Base-by-base conservation (phyloP, 2,797 vertebrate species). In the Paramormyrops hopkinsi region DNA sequence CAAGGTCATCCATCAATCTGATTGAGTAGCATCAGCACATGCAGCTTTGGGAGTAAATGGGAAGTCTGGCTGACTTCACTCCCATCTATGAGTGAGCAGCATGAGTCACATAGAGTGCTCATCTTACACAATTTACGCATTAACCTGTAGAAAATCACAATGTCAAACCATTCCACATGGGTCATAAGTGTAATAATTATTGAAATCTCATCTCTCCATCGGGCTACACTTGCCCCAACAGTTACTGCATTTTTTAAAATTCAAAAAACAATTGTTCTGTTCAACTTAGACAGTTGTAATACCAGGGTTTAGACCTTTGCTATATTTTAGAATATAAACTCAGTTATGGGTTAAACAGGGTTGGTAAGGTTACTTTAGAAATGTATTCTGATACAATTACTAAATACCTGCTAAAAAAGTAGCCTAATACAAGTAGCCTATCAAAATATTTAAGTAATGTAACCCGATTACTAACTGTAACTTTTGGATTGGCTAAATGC, bases 1-100 rank as follows among this genome's bases (percentile, higher is more conserved):
- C 93, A 89, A 90, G 92, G 96, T 95, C 95, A 91, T 97, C 96
- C 95, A 94, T 98, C 97, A 97, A 90, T 0, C 88, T 90, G 95
- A 95, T 93, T 94, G 94, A 94, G 93, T 94, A 95, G 91, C 92
- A 92, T 93, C 92, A 92, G 92, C 88, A 89, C 91, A 88, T 56
- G 62, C 91, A 83, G 76, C 76, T 86, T 92, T 92, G 22, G 48
- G 82, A 84, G 37, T 22, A 46, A 84, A 84, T 17, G 85, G 51
- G 51, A 59, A 56, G 85, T 51, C 85, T 59, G 29, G 53, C 29
- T 51, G 50, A 37, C 53, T 14, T 87, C 37, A 56, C 22, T 56
- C 51, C 85, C 22, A 12, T 84, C 82, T 51, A 25, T 51, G 22
- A 17, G 22, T 51, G 46, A 84, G 82, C 82, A 84, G 41, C 46